Evolutionary conservation across 2,797 vertebrate species (phyloP).

Genomic region (Rachycentron canadum): DNA sequence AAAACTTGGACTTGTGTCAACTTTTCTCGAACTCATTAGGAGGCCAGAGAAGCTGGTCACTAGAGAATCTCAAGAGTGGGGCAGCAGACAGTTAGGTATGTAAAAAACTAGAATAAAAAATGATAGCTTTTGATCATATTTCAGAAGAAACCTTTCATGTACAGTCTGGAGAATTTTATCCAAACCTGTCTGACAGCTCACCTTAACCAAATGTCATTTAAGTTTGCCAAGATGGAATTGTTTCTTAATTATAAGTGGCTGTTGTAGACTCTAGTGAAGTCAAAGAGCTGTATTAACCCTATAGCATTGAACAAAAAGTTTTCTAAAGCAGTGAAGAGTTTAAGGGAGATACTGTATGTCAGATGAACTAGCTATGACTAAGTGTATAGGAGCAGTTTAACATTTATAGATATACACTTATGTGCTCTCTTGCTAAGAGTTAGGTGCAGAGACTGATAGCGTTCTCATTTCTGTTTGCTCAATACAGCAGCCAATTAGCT

Average conservation of each 20-base stretch:
- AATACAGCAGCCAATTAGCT: not conserved
- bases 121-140: slow-evolving; percentile 74
- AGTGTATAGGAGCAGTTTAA: not conserved
- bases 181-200: slow-evolving; percentile 66
- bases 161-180: slow-evolving; percentile 71
- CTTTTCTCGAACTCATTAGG: slow-evolving; percentile 73
- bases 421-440: not conserved
- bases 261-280: slow-evolving; percentile 51
- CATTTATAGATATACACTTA: not conserved
- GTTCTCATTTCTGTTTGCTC: not conserved
- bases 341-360: not conserved
- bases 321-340: slow-evolving; percentile 14
- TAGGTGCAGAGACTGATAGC: not conserved
- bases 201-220: slow-evolving; percentile 62
- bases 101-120: slow-evolving; percentile 71
- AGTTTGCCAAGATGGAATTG: slow-evolving; percentile 58
- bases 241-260: slow-evolving; percentile 71
- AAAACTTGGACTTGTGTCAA: slow-evolving; percentile 76
- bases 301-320: slow-evolving; percentile 19
- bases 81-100: slow-evolving; percentile 72
- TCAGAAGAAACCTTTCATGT: slow-evolving; percentile 72
- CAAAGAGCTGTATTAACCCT: slow-evolving; percentile 32
- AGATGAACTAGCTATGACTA: not conserved
- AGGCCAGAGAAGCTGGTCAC: slow-evolving; percentile 70
- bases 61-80: slow-evolving; percentile 70